Evolutionary conservation across 2,888 invertebrate species (phyloP), one percentile per base, ranked within the genome.

Genomic region (Rhagophthalmus giganteus): DNA sequence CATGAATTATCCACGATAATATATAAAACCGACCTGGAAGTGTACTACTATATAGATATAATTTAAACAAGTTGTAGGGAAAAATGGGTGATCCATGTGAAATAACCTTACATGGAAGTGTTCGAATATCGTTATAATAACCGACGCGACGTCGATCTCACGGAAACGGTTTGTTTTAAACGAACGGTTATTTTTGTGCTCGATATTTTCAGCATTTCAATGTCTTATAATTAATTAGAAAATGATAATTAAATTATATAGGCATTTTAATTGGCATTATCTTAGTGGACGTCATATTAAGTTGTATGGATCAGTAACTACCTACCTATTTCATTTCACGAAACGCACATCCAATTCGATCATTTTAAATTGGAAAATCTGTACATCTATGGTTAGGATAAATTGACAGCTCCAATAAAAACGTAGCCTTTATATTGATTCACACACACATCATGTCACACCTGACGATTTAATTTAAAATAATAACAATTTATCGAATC

Each of bases 191-290:
- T 37, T 37, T 34, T 34, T 34, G 20, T 13, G 8, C 10, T 26
- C 7, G 2, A 37, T 11, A 9, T 40, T 16, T 20, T 8, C 32
- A 42, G 13, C 25, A 26, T 14, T 42, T 15, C 12, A 32, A 14
- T 14, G 20, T 41, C 25, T 6, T 30, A 10, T 30, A 26, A 33
- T 37, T 46, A 46, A 46, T 46, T 38, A 30, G 15, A 16, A 35
- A 44, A 34, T 26, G 25, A 38, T 38, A 13, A 38, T 46, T n/a
- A n/a, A n/a, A n/a, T n/a, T 34, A 44, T 20, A 12, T 34, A 41
- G 31, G 37, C 37, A 49, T 49, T 49, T 49, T 49, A 49, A 49
- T 49, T 49, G 49, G 49, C 49, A 41, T 47, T 47, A 47, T 47
- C 39, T 12, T 8, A 10, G 25, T 28, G 31, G 30, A 33, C 42